phyloP scores from a whole-genome alignment of 2,888 invertebrate genomes.

The Bruchidius siliquastri region DNA sequence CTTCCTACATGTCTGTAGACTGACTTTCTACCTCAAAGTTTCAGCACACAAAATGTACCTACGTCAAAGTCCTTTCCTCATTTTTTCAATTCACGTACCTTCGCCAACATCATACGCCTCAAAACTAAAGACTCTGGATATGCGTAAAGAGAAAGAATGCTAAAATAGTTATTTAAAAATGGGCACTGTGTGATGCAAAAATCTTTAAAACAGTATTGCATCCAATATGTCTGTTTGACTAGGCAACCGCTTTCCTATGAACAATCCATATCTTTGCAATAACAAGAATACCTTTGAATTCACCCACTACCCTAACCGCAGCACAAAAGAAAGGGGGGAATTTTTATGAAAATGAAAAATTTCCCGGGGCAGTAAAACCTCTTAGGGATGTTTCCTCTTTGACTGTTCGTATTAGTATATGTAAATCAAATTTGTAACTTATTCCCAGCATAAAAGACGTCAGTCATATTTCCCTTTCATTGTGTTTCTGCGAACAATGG shows the following conservation, averaged over 20 bases:
- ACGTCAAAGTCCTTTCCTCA: too few species aligned
- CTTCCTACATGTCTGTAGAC: too few species aligned
- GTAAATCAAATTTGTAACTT: slow-evolving; percentile 41
- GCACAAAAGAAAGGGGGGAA: slow-evolving; percentile 6
- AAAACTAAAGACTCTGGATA: too few species aligned
- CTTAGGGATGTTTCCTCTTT: slow-evolving; percentile 15
- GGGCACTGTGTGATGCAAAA: too few species aligned
- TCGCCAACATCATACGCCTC: too few species aligned
- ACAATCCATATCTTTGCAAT: not conserved
- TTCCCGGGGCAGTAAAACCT: slow-evolving; percentile 4
- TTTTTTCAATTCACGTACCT: too few species aligned
- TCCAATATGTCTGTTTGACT: too few species aligned
- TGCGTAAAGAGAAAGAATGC: too few species aligned
- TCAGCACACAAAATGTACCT: too few species aligned
- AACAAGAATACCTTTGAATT: not conserved
- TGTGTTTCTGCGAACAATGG: slow-evolving; percentile 33
- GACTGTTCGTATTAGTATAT: slow-evolving; percentile 30
- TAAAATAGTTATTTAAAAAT: too few species aligned
- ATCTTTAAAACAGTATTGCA: too few species aligned
- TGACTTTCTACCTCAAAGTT: too few species aligned
- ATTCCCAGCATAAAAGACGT: slow-evolving; percentile 32
- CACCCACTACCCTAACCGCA: not conserved
- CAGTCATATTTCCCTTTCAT: slow-evolving; percentile 36
- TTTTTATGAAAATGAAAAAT: slow-evolving; percentile 12
- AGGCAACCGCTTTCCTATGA: not conserved